Percentiles rank a stretch among this genome's conserved stretches.
Evolutionary conservation across 2,797 vertebrate species (phyloP).

Genomic region (Rousettus madagascariensis): DNA sequence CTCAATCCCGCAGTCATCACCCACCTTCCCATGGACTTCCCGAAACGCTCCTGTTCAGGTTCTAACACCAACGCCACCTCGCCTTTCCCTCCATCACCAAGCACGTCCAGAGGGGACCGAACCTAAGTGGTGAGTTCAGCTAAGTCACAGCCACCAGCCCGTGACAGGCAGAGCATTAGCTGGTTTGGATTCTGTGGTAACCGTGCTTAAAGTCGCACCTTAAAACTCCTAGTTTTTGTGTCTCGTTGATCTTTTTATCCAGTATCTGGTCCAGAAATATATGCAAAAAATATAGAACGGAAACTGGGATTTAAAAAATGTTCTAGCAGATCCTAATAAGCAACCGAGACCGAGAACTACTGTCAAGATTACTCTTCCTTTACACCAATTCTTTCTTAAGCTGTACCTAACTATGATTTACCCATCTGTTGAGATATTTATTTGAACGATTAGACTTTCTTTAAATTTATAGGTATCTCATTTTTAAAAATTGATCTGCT

Average conservation of each 20-base stretch:
- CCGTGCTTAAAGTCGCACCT: neutral
- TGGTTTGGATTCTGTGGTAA: neutral
- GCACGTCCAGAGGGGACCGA: accelerated
- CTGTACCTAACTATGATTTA: neutral
- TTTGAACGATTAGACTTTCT: neutral
- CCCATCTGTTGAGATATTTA: neutral
- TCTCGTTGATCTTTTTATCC: neutral
- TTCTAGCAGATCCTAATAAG: neutral
- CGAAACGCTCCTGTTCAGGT: neutral
- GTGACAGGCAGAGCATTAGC: neutral
- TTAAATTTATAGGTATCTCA: neutral
- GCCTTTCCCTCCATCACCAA: neutral
- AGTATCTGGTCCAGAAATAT: neutral
- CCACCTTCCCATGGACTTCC: neutral
- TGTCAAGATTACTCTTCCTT: neutral
- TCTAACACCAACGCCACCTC: neutral
- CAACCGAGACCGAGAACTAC: neutral
- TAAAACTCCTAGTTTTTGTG: neutral
- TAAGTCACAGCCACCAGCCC: neutral
- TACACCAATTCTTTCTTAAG: neutral
- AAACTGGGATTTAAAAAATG: neutral
- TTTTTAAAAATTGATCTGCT: too few species aligned
- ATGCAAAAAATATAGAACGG: neutral
- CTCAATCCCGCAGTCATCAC: neutral
- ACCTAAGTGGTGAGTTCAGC: neutral